Evolutionary conservation across 2,888 invertebrate species (phyloP).

Genomic region (Eremobia ochroleuca): DNA sequence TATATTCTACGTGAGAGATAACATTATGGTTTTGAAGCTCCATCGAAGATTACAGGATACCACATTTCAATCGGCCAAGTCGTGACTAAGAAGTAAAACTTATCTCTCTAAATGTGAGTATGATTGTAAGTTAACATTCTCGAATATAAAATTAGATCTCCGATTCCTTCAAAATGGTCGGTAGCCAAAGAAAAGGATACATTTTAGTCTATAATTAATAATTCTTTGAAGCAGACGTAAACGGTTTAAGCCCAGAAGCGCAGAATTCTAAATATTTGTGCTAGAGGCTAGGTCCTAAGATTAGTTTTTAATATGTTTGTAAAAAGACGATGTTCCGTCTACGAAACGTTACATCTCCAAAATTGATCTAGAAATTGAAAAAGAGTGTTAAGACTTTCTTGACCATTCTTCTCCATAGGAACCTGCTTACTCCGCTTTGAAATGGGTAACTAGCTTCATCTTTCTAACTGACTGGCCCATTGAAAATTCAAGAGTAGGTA

Average conservation of each 20-base stretch:
- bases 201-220: conserved; percentile 61
- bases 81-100: conserved; percentile 54
- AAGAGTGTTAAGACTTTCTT: background rate
- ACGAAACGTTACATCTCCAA: too few relatives aligned
- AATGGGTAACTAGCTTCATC: background rate
- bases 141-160: conserved; percentile 39
- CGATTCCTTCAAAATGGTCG: conserved; percentile 42
- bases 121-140: conserved; percentile 48
- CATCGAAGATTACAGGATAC: conserved; percentile 31
- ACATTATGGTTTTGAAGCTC: background rate
- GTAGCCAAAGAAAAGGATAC: conserved; percentile 62
- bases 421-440: background rate
- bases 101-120: conserved; percentile 51
- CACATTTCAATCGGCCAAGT: conserved; percentile 30
- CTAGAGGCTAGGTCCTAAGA: conserved; percentile 65
- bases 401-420: background rate
- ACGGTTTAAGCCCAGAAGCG: conserved; percentile 64
- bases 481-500: too few relatives aligned
- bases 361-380: background rate
- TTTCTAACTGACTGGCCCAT: background rate
- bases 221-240: conserved; percentile 65
- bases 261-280: conserved; percentile 58
- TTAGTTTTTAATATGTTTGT: conserved; percentile 16
- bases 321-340: conserved; percentile 8
- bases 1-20: background rate